These are phyloP conservation scores for Mastigias papua DNA, from an alignment of 30 jellyfish, hydroid and myxozoan genomes.

Conservation along the genomic window DNA sequence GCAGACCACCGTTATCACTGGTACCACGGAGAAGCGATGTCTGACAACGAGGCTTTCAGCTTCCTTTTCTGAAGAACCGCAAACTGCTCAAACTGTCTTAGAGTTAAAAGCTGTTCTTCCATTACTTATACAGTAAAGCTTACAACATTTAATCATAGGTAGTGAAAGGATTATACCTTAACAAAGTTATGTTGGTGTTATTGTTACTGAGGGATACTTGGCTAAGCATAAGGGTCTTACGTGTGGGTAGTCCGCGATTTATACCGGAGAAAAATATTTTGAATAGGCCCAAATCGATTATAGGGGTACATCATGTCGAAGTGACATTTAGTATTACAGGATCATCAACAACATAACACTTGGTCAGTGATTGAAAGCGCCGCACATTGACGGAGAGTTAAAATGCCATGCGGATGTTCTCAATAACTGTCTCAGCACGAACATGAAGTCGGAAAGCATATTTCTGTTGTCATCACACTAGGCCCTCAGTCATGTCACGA, in stretches of 20 bases:
- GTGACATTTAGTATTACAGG: neutral
- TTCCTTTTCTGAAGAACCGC: no score
- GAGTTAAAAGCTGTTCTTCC: no score
- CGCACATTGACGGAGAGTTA: neutral
- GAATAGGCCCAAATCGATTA: conserved; percentile 61
- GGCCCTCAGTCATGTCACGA: conserved; percentile 51
- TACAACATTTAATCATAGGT: no score
- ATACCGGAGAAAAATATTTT: neutral
- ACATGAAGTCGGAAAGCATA: neutral
- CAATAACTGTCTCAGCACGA: conserved; percentile 51
- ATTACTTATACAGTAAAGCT: no score
- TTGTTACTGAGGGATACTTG: no score
- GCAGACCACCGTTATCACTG: no score
- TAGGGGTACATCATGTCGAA: conserved; percentile 29
- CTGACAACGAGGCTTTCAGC: no score
- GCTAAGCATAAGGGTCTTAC: no score
- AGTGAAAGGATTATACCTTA: no score
- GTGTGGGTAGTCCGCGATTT: conserved; percentile 31
- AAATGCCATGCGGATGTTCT: conserved; percentile 6
- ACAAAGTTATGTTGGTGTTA: no score
- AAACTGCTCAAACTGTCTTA: no score
- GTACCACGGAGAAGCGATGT: no score
- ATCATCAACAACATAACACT: neutral
- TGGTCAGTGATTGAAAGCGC: conserved; percentile 1
- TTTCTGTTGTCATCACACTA: neutral